Conservation (phyloP, 1,140 invertebrate species). For the Achatina immaculata region DNA sequence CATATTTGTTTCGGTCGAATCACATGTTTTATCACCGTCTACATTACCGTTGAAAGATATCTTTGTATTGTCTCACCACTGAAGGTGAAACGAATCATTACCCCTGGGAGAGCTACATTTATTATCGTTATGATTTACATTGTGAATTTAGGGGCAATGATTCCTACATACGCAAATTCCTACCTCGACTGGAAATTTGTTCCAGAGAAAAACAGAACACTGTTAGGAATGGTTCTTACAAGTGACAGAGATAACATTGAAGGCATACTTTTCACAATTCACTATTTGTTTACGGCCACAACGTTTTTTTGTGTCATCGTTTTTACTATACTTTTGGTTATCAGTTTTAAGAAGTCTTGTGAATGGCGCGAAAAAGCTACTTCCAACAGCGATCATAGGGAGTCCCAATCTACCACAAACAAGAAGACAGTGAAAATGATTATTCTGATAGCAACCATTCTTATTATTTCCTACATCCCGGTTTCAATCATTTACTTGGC, state of each 20-base stretch:
- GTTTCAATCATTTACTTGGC: neutral
- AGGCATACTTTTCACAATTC: neutral
- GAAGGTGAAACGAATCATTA: neutral
- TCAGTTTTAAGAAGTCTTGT: neutral
- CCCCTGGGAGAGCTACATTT: neutral
- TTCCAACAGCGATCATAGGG: neutral
- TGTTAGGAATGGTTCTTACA: neutral
- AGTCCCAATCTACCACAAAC: neutral
- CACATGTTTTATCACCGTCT: neutral
- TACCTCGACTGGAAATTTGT: constrained; percentile 12
- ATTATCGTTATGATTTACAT: neutral
- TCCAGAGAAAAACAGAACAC: constrained; percentile 12
- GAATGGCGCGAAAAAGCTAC: neutral
- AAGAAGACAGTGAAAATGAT: neutral
- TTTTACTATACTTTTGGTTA: constrained; percentile 11
- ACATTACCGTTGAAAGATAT: constrained; percentile 2
- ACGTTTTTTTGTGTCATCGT: neutral
- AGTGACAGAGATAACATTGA: neutral
- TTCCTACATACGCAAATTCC: neutral
- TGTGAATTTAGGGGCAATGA: neutral
- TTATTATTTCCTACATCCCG: neutral
- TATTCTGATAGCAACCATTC: neutral
- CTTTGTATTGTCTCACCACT: constrained; percentile 15
- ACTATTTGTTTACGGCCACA: neutral
- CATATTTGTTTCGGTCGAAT: too few relatives aligned